Conservation (phyloP, 2,113 vertebrate genomes). For the Thermophis baileyi region DNA sequence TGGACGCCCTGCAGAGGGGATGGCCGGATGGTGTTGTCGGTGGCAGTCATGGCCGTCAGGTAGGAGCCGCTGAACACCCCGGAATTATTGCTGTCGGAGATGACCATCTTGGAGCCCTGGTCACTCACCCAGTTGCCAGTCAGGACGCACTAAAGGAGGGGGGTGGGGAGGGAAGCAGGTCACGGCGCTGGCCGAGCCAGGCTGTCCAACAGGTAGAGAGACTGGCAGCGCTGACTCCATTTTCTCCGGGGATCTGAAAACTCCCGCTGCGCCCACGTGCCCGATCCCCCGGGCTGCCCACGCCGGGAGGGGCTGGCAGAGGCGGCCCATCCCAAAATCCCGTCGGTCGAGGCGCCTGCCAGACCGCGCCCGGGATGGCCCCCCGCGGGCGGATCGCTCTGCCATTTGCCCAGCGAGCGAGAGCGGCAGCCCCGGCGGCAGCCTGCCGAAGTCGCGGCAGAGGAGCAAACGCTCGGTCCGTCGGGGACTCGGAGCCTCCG, state of each 20-base stretch:
- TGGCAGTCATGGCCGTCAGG: neutral
- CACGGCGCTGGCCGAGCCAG: fast-evolving
- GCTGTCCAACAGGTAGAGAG: neutral
- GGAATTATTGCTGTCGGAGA: fast-evolving
- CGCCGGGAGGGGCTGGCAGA: neutral
- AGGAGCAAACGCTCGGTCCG: neutral
- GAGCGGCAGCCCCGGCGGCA: neutral
- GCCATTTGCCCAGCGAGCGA: too few relatives aligned
- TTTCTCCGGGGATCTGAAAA: neutral
- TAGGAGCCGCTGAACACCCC: neutral
- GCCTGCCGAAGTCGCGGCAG: too few relatives aligned
- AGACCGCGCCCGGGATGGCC: neutral
- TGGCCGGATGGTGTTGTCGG: neutral
- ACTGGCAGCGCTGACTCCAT: neutral
- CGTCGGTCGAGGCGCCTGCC: neutral
- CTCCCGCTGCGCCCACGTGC: neutral
- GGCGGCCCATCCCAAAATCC: neutral
- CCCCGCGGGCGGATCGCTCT: neutral
- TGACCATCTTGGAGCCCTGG: neutral
- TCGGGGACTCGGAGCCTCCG: neutral
- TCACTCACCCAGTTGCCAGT: neutral
- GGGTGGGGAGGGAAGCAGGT: too few relatives aligned
- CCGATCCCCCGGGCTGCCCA: neutral
- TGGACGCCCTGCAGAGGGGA: neutral
- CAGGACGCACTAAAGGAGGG: neutral